Evolutionary conservation across 2,888 invertebrate genomes (phyloP).

Genomic region (Tenthredo distinguenda): DNA sequence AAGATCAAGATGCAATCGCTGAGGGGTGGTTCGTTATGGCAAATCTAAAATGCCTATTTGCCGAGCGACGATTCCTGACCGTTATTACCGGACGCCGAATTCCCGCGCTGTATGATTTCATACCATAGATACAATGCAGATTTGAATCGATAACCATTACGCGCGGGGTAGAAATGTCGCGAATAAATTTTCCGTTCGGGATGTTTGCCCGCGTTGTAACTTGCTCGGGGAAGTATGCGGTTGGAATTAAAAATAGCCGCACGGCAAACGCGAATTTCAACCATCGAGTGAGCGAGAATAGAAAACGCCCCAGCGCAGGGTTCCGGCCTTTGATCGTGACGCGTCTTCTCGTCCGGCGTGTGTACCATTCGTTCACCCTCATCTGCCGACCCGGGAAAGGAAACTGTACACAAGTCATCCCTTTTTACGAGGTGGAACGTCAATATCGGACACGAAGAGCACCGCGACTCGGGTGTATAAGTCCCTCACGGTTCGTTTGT

Average conservation of each 20-base stretch:
- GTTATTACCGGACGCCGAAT: background rate
- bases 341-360: background rate
- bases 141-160: background rate
- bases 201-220: background rate
- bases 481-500: constrained; percentile 2
- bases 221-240: background rate
- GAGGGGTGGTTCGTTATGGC: background rate
- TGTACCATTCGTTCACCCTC: constrained; percentile 7
- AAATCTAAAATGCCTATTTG: background rate
- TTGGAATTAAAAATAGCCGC: constrained; percentile 23
- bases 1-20: background rate
- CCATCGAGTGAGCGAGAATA: constrained; percentile 9
- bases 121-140: background rate
- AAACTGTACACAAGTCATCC: constrained; percentile 10
- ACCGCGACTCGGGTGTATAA: background rate
- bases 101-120: background rate
- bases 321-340: constrained; percentile 34
- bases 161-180: background rate
- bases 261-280: background rate
- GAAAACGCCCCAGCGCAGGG: background rate
- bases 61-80: background rate
- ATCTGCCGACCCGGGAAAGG: background rate
- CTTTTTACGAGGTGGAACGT: constrained; percentile 17
- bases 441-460: constrained; percentile 35
- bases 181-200: background rate